These are phyloP conservation scores for Trematocara zebra DNA, from an alignment of 2,113 vertebrate species.

Conservation along the genomic window DNA sequence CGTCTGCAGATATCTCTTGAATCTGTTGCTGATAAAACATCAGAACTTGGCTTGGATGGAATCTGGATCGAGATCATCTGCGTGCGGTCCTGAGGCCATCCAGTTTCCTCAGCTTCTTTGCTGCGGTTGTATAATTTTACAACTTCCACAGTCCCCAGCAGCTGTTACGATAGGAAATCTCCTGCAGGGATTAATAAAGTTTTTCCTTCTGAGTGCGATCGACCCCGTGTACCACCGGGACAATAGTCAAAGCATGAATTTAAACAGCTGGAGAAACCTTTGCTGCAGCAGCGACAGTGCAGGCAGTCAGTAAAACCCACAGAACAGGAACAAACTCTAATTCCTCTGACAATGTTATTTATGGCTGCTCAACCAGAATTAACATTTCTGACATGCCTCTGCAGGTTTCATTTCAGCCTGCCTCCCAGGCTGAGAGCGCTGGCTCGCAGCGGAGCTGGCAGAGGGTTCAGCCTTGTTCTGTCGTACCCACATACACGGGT, in stretches of 20 bases:
- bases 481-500: background rate
- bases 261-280: background rate
- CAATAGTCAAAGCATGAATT: conserved; percentile 7
- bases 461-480: background rate
- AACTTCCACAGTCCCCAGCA: background rate
- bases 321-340: conserved; percentile 40
- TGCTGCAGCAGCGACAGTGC: background rate
- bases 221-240: background rate
- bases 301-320: conserved; percentile 11
- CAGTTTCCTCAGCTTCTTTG: background rate
- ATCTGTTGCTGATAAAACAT: background rate
- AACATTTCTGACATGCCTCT: conserved; percentile 47
- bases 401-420: conserved; percentile 35
- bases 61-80: background rate
- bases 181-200: background rate
- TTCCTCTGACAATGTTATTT: conserved; percentile 58
- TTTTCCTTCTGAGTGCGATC: background rate
- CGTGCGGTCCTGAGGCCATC: background rate
- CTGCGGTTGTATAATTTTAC: background rate
- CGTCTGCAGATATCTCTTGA: background rate
- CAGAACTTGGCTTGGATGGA: background rate
- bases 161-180: background rate
- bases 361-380: conserved; percentile 54
- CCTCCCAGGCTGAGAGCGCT: conserved; percentile 4
- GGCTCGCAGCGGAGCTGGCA: conserved; percentile 30